Base-by-base conservation (phyloP, 92 coral and sea anemone species). In the Siderastrea radians region DNA sequence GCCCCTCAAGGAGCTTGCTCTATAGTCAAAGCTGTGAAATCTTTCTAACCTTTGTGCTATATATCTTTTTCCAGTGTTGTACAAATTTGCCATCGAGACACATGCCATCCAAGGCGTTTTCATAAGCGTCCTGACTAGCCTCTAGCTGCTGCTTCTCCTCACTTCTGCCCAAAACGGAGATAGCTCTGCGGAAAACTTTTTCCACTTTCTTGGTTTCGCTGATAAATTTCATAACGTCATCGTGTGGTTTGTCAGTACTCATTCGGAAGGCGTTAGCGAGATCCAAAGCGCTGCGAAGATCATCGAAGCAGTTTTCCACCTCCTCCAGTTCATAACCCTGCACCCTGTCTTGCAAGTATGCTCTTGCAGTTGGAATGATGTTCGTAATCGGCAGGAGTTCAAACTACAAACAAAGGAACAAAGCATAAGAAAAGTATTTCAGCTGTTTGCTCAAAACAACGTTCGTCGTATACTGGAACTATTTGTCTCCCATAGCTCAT, bases 231-330 rank as follows among this genome's bases (percentile, higher is more conserved):
- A 6, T 17, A 13, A 79, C 73, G 71, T 79, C 84, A 2, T 79
- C 74, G 6, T 48, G 58, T 45, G 6, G 4, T 14, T 79, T 7
- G 72, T 48, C 2, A 4, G 16, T 1, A n/a, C 8, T 52, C 2
- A 7, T 44, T 4, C 6, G 47, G 72, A 44, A 61, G 6, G 4
- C 49, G 10, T 64, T 50, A 14, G 60, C 72, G 15, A n/a, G 48
- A 45, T 62, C 58, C 52, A 17, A n/a, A 43, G 72, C 57, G 11
- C 72, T 63, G 44, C 73, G 84, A 63, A 79, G 58, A 52, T 79
- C 84, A 79, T 79, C 84, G 45, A 63, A 79, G 45, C 84, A 11
- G 72, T 61, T 48, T 62, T 64, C 73, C 48, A 79, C 6, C 3
- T 79, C 74, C 58, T 79, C 61, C 60, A 79, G 71, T 6, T 63